Evolutionary conservation across 2,888 invertebrate species (phyloP).

Genomic region (Pristionchus arcanus): DNA sequence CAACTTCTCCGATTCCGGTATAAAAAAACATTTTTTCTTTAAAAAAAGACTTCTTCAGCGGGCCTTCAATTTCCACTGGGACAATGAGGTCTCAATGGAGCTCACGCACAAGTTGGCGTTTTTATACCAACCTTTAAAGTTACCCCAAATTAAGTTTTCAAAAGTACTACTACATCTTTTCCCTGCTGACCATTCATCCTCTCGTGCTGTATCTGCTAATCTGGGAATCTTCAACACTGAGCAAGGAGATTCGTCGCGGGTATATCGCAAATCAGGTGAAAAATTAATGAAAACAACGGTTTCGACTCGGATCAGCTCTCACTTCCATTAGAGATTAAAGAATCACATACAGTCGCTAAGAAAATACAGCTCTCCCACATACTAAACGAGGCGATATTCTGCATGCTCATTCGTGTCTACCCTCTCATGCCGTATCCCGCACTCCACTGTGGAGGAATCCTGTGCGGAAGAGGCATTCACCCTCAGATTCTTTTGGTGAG

Average conservation of each 20-base stretch:
- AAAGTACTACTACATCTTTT: neutral
- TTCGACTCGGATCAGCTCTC: too few relatives aligned
- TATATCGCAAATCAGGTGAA: constrained; percentile 11
- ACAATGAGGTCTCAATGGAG: neutral
- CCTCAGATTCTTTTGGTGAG: neutral
- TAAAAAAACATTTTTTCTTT: neutral
- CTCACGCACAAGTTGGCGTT: neutral
- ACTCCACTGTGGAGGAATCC: neutral
- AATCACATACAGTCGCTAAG: too few relatives aligned
- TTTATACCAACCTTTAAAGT: neutral
- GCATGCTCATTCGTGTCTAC: neutral
- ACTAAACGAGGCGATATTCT: neutral
- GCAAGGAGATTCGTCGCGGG: neutral
- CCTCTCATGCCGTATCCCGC: neutral
- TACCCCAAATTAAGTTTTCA: neutral
- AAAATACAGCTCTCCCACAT: neutral
- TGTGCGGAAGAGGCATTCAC: neutral
- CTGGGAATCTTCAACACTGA: neutral
- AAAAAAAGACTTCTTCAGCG: neutral
- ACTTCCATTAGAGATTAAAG: too few relatives aligned
- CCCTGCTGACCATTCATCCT: neutral
- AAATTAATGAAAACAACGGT: too few relatives aligned
- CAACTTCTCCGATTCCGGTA: neutral
- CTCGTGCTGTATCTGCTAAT: neutral
- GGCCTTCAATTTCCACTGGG: neutral